Evolutionary conservation across 2,888 invertebrate genomes (phyloP).

Genomic region (Agriopis aurantiaria): DNA sequence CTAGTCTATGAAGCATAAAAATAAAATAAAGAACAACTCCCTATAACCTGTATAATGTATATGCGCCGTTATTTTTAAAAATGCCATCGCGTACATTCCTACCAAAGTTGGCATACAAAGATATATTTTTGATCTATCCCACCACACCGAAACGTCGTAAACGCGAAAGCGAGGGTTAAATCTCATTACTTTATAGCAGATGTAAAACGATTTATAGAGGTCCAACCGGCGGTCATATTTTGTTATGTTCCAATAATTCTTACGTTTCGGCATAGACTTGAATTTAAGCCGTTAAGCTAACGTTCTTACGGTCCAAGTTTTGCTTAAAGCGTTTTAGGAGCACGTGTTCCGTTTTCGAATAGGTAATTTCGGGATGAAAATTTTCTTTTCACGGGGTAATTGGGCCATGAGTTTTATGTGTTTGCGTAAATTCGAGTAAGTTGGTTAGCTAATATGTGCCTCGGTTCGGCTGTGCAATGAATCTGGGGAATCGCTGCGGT

Average conservation of each 20-base stretch:
- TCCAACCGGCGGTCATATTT: slow-evolving; percentile 74
- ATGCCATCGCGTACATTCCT: slow-evolving; percentile 40
- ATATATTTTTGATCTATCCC: slow-evolving; percentile 74
- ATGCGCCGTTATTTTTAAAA: neutral
- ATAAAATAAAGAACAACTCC: too few species aligned
- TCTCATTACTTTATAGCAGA: slow-evolving; percentile 84
- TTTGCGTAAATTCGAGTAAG: slow-evolving; percentile 58
- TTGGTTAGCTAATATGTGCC: slow-evolving; percentile 30
- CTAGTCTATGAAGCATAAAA: too few species aligned
- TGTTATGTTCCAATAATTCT: slow-evolving; percentile 82
- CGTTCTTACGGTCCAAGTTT: slow-evolving; percentile 51
- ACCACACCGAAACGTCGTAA: slow-evolving; percentile 72
- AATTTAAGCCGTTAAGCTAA: slow-evolving; percentile 49
- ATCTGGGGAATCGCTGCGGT: slow-evolving; percentile 27
- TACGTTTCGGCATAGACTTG: slow-evolving; percentile 54
- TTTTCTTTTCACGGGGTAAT: slow-evolving; percentile 62
- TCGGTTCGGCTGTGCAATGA: slow-evolving; percentile 20
- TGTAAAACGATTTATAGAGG: slow-evolving; percentile 82
- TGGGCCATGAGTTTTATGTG: slow-evolving; percentile 63
- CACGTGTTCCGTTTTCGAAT: slow-evolving; percentile 61
- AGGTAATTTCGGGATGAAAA: slow-evolving; percentile 60
- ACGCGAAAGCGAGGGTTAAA: slow-evolving; percentile 80
- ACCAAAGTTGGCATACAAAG: slow-evolving; percentile 55
- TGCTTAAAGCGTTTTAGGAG: slow-evolving; percentile 55
- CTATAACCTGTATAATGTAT: too few species aligned